Evolutionary conservation across 2,113 vertebrate genomes (phyloP).

Genomic region (Odocoileus virginianus): DNA sequence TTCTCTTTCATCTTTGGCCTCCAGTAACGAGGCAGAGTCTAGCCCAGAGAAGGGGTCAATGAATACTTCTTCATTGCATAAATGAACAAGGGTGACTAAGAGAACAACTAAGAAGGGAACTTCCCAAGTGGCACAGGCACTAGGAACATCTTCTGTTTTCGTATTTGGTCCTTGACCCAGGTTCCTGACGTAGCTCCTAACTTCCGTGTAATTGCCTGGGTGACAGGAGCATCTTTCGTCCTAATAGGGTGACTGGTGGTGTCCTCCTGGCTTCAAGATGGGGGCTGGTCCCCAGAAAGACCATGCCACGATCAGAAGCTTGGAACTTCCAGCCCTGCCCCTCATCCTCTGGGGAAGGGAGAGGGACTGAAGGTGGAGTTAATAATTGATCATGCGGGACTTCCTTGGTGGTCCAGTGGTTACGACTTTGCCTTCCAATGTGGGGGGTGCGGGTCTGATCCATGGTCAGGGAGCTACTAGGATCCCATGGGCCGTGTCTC

Average conservation of each 20-base stretch:
- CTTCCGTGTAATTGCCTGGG: not conserved
- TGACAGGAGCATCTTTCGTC: not conserved
- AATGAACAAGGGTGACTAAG: not conserved
- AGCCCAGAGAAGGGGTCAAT: not conserved
- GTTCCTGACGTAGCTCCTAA: not conserved
- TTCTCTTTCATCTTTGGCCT: not conserved
- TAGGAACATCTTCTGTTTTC: not conserved
- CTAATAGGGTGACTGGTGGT: not conserved
- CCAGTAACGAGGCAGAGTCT: not conserved
- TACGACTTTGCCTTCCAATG: not conserved
- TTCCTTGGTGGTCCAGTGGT: not conserved
- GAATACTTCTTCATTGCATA: not conserved
- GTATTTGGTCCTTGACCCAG: not conserved
- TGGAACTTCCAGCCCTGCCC: not conserved
- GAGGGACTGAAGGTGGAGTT: not conserved
- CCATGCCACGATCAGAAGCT: not conserved
- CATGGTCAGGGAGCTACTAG: not conserved
- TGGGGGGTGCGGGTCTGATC: fast-evolving
- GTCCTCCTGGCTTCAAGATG: not conserved
- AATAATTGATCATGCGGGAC: not conserved
- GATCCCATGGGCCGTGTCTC: not conserved
- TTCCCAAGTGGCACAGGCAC: not conserved
- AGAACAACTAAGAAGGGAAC: not conserved
- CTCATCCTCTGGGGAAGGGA: not conserved
- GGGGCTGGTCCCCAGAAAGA: not conserved